Evolutionary conservation across 2,888 invertebrate genomes (phyloP).

Genomic region (Agrotis segetum): DNA sequence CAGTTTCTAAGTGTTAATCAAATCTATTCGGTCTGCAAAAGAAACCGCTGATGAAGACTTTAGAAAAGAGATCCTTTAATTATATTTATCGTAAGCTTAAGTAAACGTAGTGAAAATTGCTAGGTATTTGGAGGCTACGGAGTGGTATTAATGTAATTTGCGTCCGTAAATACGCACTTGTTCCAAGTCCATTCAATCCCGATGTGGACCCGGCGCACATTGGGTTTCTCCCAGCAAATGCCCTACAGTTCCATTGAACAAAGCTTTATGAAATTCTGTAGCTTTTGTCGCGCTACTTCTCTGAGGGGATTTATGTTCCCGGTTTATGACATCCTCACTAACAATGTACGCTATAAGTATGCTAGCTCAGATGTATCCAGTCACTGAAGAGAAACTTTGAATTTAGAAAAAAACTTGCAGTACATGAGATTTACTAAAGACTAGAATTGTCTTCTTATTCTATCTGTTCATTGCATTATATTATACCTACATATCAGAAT

Average conservation of each 20-base stretch:
- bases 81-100: slow-evolving; percentile 40
- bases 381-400: slow-evolving; percentile 6
- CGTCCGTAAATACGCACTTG: slow-evolving; percentile 32
- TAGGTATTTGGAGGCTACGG: slow-evolving; percentile 21
- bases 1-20: slow-evolving; percentile 2
- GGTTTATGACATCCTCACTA: slow-evolving; percentile 39
- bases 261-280: slow-evolving; percentile 64
- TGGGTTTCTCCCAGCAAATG: slow-evolving; percentile 51
- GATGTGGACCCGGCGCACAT: slow-evolving; percentile 21
- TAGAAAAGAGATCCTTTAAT: slow-evolving; percentile 41
- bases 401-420: not conserved
- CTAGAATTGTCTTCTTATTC: not conserved
- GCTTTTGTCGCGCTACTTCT: slow-evolving; percentile 60
- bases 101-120: slow-evolving; percentile 41
- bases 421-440: slow-evolving; percentile 19
- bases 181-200: slow-evolving; percentile 48
- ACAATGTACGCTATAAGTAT: slow-evolving; percentile 19
- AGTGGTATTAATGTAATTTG: slow-evolving; percentile 45
- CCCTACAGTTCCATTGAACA: slow-evolving; percentile 58
- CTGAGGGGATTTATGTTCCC: slow-evolving; percentile 56
- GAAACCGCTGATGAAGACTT: slow-evolving; percentile 8
- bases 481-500: no score
- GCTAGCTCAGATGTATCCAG: not conserved
- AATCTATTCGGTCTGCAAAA: slow-evolving; percentile 5
- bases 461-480: not conserved